These are phyloP conservation scores for Clanis bilineata DNA, from an alignment of 2,888 invertebrate genomes.

Conservation along the genomic window DNA sequence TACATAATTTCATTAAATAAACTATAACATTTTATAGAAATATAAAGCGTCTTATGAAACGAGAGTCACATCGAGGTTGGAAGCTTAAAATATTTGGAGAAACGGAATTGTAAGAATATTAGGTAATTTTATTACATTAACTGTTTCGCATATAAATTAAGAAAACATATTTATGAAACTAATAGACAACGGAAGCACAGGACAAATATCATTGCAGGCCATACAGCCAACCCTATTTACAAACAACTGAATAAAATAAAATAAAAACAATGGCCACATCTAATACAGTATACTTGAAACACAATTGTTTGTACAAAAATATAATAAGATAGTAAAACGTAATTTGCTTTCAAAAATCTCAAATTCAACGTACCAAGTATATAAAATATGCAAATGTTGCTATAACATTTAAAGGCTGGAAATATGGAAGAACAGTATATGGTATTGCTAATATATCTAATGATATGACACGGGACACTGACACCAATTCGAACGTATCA, in stretches of 20 bases:
- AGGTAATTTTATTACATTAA: too few relatives aligned
- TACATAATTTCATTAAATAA: too few relatives aligned
- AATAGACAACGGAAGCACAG: too few relatives aligned
- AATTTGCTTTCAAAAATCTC: background rate
- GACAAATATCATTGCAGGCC: too few relatives aligned
- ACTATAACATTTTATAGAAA: background rate
- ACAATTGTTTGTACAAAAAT: background rate
- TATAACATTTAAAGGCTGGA: background rate
- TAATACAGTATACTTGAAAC: too few relatives aligned
- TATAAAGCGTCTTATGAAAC: background rate
- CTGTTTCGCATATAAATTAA: too few relatives aligned
- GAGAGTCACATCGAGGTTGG: background rate
- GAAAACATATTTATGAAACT: too few relatives aligned
- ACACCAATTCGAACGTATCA: background rate
- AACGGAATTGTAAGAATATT: too few relatives aligned
- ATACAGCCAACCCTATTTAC: too few relatives aligned
- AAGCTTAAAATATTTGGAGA: too few relatives aligned
- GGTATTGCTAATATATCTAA: conserved; percentile 12
- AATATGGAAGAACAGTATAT: conserved; percentile 9
- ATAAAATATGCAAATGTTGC: background rate
- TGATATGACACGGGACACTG: conserved; percentile 10
- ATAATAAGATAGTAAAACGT: background rate
- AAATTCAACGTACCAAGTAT: background rate
- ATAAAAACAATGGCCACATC: too few relatives aligned
- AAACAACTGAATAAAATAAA: too few relatives aligned